Base-by-base conservation (phyloP, 2,113 vertebrate genomes). In the Cercocebus atys region DNA sequence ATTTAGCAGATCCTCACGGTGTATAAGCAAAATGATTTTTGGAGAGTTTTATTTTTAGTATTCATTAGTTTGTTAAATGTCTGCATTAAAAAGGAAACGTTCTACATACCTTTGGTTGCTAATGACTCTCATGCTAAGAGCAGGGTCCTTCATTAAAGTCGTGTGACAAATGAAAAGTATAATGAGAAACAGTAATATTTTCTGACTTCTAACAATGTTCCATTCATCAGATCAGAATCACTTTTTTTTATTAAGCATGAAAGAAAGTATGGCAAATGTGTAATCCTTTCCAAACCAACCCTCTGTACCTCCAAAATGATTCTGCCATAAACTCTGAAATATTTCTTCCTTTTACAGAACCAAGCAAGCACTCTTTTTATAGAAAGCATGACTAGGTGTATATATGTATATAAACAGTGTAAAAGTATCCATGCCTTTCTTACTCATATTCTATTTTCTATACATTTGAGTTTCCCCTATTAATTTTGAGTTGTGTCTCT, bases 161-260 rank as follows among this genome's bases (percentile, higher is more conserved):
- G 90, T 61, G 75, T 92, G 87, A 95, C 86, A 95, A 86, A 92
- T 89, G 83, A 93, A 83, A 96, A 93, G 8, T 90, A 84, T 94
- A 96, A 96, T 95, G 81, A 97, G 84, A 97, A 97, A 93, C 92
- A 97, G 95, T 6, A 75, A 90, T 84, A 40, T 82, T 95, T 95
- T 92, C 68, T 94, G 27, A 97, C 52, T 89, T 79, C 40, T 93
- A 91, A 93, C 89, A 94, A 97, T 93, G 79, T 82, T 89, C 82
- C 75, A 95, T 97, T 95, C 94, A 95, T 96, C 76, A 94, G 70
- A 85, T 93, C 78, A 95, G 72, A 80, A 38, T 88, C 72, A 73
- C n/a, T 89, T 97, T 95, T 95, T 95, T 95, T 93, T 73, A 97
- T 79, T 91, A 94, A 89, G 47, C 85, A 82, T 94, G 92, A 97